Evolutionary conservation across 53 echinoderm and acorn worm genomes (phyloP).

Genomic region (Stichopus horrens): DNA sequence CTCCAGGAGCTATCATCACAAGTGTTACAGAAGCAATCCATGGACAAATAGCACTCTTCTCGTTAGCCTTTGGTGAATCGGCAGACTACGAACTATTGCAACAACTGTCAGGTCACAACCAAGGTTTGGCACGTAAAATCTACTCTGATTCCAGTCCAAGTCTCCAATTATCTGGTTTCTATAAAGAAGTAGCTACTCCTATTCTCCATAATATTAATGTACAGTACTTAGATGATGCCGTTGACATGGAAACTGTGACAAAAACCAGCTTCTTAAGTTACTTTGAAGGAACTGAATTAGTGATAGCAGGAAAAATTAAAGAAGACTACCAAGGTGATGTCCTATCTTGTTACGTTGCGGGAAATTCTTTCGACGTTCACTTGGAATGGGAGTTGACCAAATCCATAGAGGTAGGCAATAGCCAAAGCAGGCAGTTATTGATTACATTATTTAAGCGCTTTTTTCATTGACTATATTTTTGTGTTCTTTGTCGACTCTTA

Average conservation of each 20-base stretch:
- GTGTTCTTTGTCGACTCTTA: too few relatives aligned
- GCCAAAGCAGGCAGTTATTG: too few relatives aligned
- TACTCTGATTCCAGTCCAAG: conserved; percentile 75
- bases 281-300: conserved; percentile 85
- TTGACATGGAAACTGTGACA: conserved; percentile 62
- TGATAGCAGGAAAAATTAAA: conserved; percentile 79
- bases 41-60: conserved; percentile 72
- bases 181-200: conserved; percentile 91
- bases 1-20: conserved; percentile 32
- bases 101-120: conserved; percentile 69
- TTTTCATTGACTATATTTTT: too few relatives aligned
- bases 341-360: not conserved
- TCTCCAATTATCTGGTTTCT: conserved; percentile 87
- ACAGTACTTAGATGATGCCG: conserved; percentile 56
- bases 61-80: conserved; percentile 78
- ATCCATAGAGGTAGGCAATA: not conserved
- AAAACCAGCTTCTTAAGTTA: conserved; percentile 75
- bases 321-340: conserved; percentile 47
- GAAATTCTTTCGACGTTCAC: conserved; percentile 27
- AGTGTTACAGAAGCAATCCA: conserved; percentile 44
- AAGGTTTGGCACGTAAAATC: conserved; percentile 76
- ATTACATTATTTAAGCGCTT: too few relatives aligned
- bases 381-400: conserved; percentile 33
- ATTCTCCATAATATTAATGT: conserved; percentile 76
- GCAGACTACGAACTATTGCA: conserved; percentile 79